These are phyloP conservation scores for Micronycteris hirsuta DNA, from an alignment of 2,113 vertebrate species.

Conservation along the genomic window DNA sequence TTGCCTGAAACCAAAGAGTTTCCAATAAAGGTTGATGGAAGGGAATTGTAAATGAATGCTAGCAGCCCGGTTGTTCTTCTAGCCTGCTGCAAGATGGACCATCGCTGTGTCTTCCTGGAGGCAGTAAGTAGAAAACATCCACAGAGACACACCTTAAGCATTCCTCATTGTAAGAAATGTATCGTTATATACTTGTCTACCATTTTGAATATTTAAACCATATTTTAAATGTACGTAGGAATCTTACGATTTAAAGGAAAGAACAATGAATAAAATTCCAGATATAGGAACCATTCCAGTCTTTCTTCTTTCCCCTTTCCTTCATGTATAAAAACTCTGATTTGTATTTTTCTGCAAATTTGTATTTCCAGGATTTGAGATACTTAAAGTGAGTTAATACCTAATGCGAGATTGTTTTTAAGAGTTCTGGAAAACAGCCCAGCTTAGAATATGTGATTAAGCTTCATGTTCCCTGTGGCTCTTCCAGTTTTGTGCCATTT, in stretches of 20 bases:
- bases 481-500: conserved; percentile 42
- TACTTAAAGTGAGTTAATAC: not conserved
- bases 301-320: not conserved
- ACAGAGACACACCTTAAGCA: not conserved
- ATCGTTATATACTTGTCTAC: not conserved
- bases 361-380: not conserved
- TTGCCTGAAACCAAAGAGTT: not conserved
- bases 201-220: not conserved
- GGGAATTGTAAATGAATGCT: not conserved
- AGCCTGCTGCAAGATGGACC: not conserved
- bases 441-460: conserved; percentile 9
- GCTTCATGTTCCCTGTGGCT: conserved; percentile 34
- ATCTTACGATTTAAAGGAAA: not conserved
- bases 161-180: not conserved
- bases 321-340: not conserved
- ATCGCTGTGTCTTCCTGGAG: not conserved
- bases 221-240: not conserved
- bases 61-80: not conserved
- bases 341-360: not conserved
- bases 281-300: not conserved
- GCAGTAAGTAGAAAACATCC: not conserved
- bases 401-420: not conserved
- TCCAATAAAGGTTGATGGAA: not conserved
- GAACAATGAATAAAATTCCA: not conserved
- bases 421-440: conserved; percentile 30